Evolutionary conservation across 2,888 invertebrate species (phyloP), one percentile per base, ranked within the genome.

Genomic region (Xanthorhoe designata): DNA sequence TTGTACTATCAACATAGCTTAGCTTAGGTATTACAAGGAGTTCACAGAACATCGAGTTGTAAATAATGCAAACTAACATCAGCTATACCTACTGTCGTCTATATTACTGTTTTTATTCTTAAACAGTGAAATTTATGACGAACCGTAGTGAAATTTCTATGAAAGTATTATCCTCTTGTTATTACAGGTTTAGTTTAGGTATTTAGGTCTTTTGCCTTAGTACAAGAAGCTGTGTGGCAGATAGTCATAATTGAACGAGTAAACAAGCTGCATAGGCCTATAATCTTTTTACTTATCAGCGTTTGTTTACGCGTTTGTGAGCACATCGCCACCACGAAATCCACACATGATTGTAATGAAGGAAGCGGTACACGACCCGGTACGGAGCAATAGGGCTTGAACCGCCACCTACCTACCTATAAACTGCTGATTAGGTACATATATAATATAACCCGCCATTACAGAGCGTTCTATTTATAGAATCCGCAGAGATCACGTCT

Each of bases 401-500:
- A 89, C 85, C 84, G 78, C 85, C 78, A 64, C n/a, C 29, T 66
- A 63, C 59, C 56, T 56, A 24, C 1, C 24, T 24, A 66, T 62
- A 88, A 89, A 89, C 87, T 86, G 84, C 85, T 89, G 89, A 91
- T 91, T 92, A 93, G 88, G 57, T 63, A 52, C 45, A 50, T 58
- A 17, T 5, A 32, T 32, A 32, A 32, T 32, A 32, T 4, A 54
- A 64, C 58, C 86, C 85, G 84, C 88, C 89, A 89, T 90, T 87
- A 89, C 89, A 79, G 82, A 77, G 75, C 75, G 77, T 78, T 85
- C 89, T 93, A 93, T 93, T 91, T 91, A 82, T 92, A 93, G 92
- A 91, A 84, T 87, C 84, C 81, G 85, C 84, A 87, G 85, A 92
- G 92, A 93, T 90, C 92, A 90, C 88, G 88, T 88, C 92, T 91